These are phyloP conservation scores for Patella depressa DNA, from an alignment of 2,888 invertebrate species.

Conservation along the genomic window DNA sequence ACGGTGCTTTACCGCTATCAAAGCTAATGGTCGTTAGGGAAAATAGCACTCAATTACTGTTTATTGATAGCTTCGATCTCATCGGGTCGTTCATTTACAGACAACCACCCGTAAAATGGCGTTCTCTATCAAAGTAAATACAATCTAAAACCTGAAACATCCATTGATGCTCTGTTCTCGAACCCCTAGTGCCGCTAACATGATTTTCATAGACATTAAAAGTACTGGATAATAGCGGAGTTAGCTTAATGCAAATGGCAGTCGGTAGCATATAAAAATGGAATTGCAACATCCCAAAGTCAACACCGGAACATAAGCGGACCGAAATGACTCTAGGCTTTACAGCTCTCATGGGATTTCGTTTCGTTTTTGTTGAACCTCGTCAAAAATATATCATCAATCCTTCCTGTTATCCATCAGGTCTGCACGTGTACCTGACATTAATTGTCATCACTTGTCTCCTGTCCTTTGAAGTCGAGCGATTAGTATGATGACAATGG, in stretches of 20 bases:
- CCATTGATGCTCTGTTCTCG: neutral
- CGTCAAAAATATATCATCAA: conserved; percentile 2
- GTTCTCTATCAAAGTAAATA: neutral
- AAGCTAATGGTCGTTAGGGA: neutral
- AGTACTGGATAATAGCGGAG: neutral
- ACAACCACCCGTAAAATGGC: conserved; percentile 13
- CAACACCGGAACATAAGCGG: conserved; percentile 1
- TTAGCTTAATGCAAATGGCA: conserved; percentile 1
- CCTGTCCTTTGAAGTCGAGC: neutral
- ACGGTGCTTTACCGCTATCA: neutral
- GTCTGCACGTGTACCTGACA: conserved; percentile 5
- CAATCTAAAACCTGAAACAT: neutral
- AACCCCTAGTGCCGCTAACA: neutral
- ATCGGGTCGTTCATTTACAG: neutral
- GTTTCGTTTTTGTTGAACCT: conserved; percentile 2
- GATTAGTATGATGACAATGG: neutral
- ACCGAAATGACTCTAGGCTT: conserved; percentile 9
- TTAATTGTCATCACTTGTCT: neutral
- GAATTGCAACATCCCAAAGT: conserved; percentile 7
- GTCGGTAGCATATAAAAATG: conserved; percentile 1
- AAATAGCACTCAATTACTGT: conserved; percentile 6
- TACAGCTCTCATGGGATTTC: neutral
- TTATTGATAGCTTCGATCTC: conserved; percentile 3
- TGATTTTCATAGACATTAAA: no score
- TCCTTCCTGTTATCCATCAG: neutral